Conservation (phyloP, 2,797 vertebrate genomes). For the Sebastes oblongus region DNA sequence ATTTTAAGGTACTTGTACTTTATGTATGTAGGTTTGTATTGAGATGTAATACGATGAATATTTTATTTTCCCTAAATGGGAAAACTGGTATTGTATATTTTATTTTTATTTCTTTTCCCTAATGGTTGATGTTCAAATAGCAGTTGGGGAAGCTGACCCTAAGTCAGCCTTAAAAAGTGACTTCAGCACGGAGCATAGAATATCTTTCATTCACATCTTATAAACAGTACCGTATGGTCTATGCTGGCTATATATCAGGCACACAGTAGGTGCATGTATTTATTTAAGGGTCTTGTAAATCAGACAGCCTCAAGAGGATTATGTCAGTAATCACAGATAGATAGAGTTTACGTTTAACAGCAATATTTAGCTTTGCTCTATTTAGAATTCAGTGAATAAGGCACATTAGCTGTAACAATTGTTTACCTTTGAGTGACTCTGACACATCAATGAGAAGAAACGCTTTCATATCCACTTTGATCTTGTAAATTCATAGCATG, state of each 20-base stretch:
- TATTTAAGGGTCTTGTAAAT: conserved; percentile 55
- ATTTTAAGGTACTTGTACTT: no score
- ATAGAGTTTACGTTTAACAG: conserved; percentile 56
- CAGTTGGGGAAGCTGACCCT: not conserved
- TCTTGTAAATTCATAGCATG: conserved; percentile 30
- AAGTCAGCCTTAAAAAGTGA: not conserved
- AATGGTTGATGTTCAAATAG: conserved; percentile 5
- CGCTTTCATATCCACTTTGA: conserved; percentile 40
- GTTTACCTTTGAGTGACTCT: conserved; percentile 53
- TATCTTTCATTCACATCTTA: conserved; percentile 22
- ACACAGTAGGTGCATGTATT: conserved; percentile 50
- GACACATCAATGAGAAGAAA: conserved; percentile 37
- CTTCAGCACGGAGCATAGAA: not conserved
- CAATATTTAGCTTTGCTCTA: conserved; percentile 55
- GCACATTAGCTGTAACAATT: conserved; percentile 46
- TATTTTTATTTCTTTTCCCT: not conserved
- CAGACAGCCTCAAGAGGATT: conserved; percentile 33
- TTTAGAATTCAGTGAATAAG: conserved; percentile 47
- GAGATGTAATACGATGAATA: not conserved
- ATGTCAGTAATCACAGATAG: conserved; percentile 44
- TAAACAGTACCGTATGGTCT: conserved; percentile 27
- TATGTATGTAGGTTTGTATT: not conserved
- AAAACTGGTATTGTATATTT: not conserved
- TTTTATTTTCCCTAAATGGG: not conserved
- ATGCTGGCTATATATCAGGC: conserved; percentile 30